phyloP scores from a whole-genome alignment of 2,797 vertebrate genomes.

The Decapterus maruadsi region DNA sequence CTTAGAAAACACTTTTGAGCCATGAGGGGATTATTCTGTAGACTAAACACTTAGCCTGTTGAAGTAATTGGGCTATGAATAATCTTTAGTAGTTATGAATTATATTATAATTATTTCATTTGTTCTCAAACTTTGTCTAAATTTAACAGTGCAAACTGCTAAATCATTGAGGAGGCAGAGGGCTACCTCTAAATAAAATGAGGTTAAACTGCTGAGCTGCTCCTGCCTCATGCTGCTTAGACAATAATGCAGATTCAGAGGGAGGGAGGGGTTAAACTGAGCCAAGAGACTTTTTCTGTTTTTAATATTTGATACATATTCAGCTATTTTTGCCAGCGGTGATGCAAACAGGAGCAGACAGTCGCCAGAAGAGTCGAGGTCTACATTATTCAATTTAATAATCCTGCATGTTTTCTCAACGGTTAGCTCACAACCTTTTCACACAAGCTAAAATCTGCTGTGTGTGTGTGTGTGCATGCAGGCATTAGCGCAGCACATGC shows the following conservation, averaged over 20 bases:
- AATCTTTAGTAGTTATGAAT: no score
- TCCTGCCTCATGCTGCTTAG: neutral
- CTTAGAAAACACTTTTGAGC: no score
- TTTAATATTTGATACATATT: constrained; percentile 79
- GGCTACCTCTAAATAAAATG: neutral
- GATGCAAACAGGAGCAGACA: constrained; percentile 63
- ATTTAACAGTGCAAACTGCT: no score
- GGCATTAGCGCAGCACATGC: neutral
- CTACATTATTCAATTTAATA: constrained; percentile 72
- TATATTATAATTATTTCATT: no score
- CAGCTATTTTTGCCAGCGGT: constrained; percentile 66
- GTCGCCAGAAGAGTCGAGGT: constrained; percentile 43
- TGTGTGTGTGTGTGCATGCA: constrained; percentile 7
- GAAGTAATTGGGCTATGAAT: no score
- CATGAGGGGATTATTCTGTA: no score
- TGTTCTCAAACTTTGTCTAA: no score
- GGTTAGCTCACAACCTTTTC: constrained; percentile 46
- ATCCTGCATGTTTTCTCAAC: constrained; percentile 52
- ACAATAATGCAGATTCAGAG: constrained; percentile 32
- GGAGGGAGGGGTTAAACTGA: constrained; percentile 20
- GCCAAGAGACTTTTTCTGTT: constrained; percentile 20
- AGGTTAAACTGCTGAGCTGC: constrained; percentile 28
- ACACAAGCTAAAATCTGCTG: constrained; percentile 35
- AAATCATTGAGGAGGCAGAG: neutral
- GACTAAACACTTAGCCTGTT: no score